Base-by-base conservation (phyloP, 2,888 invertebrate genomes). In the Drosophila meridiana region DNA sequence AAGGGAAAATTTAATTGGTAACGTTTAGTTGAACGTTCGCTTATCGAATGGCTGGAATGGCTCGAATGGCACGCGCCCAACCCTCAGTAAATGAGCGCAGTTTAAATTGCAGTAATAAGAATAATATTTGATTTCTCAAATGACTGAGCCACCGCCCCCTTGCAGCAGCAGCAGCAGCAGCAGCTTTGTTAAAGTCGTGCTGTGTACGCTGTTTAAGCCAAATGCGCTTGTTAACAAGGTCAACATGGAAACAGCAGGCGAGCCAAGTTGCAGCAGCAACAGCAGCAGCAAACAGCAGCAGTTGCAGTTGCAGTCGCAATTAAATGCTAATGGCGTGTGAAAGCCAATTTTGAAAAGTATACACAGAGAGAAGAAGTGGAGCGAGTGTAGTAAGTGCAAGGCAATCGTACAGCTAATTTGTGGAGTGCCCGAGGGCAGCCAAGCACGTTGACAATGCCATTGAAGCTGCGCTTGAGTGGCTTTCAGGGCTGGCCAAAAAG, bases 301-400 rank as follows among this genome's bases (percentile, higher is more conserved):
- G 69, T 14, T 13, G 48, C 48, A 62, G 38, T 45, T 36, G 26
- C 58, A 62, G 56, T 68, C 66, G 84, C 90, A 90, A 89, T 90
- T 90, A 89, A 89, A 90, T 83, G 84, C 86, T 90, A 90, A 89
- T 89, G 89, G 89, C 80, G 86, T 89, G 89, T 90, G 80, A 90
- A 89, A 89, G 85, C 75, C 87, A 89, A 89, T 87, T 89, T 89
- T 76, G 80, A 79, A 84, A 87, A 84, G 86, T 89, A 67, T 50
- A 87, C 71, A 83, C 76, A 78, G 82, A 74, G 66, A 73, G 74
- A 88, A 86, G 75, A 64, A 53, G 65, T 20, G 20, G 20, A 20
- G 20, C 20, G 66, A 76, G 66, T 69, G 67, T 82, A 66, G 67
- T 68, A 80, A 89, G 80, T 89, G 87, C 89, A 84, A 75, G 71